Percentiles rank a stretch among this genome's conserved stretches.
These are phyloP conservation scores for Drosophila persimilis DNA, from an alignment of 1,140 invertebrate species.

Conservation along the genomic window DNA sequence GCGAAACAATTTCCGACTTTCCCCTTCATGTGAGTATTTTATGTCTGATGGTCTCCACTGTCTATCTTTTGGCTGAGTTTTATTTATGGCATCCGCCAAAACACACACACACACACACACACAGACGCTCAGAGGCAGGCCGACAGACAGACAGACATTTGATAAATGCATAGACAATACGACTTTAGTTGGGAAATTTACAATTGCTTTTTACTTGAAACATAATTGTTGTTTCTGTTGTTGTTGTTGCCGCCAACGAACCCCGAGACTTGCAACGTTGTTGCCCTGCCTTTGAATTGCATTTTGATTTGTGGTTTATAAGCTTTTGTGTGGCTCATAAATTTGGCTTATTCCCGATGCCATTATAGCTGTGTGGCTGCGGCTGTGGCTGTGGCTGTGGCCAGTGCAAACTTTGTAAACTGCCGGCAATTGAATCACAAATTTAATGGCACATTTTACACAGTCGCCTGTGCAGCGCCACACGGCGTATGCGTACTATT, in stretches of 20 bases:
- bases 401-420: constrained; percentile 3
- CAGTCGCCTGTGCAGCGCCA: background rate
- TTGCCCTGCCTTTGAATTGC: constrained; percentile 66
- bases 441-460: constrained; percentile 12
- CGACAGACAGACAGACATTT: constrained; percentile 51
- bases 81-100: constrained; percentile 79
- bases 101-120: constrained; percentile 39
- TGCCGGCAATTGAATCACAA: constrained; percentile 45
- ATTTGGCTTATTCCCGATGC: constrained; percentile 69
- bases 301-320: constrained; percentile 78
- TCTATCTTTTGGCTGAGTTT: constrained; percentile 76
- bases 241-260: constrained; percentile 7
- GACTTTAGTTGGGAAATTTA: constrained; percentile 78
- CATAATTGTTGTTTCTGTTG: constrained; percentile 62
- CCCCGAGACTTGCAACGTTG: background rate
- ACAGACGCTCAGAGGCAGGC: constrained; percentile 7
- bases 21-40: constrained; percentile 6
- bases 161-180: constrained; percentile 76
- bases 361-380: constrained; percentile 10
- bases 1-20: constrained; percentile 79
- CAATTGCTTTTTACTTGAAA: constrained; percentile 78
- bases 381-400: background rate
- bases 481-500: constrained; percentile 31
- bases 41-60: constrained; percentile 28
- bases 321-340: constrained; percentile 72